These are phyloP conservation scores for Drosophila tanythrix DNA, from an alignment of 2,888 invertebrate genomes.

Conservation along the genomic window DNA sequence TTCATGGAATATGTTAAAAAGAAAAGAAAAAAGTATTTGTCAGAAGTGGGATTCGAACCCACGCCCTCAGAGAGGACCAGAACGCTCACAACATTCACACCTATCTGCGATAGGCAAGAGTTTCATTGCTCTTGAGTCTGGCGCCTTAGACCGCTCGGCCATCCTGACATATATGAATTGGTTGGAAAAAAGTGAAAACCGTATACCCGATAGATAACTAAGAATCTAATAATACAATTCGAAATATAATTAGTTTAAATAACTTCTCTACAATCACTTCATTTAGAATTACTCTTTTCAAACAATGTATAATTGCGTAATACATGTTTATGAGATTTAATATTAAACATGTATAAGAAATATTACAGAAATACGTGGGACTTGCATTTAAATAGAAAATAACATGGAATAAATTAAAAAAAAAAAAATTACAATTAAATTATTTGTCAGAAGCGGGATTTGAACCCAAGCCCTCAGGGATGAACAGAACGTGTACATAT, in stretches of 20 bases:
- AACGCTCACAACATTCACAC: constrained; percentile 49
- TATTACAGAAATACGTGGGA: background rate
- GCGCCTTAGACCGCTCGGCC: constrained; percentile 84
- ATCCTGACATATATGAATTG: constrained; percentile 69
- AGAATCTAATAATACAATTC: background rate
- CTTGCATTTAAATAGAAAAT: background rate
- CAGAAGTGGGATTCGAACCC: too few relatives aligned
- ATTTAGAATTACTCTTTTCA: background rate
- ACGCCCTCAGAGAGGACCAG: constrained; percentile 72
- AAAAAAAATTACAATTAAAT: background rate
- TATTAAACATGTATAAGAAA: background rate
- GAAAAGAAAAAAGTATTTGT: too few relatives aligned
- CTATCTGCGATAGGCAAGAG: constrained; percentile 60
- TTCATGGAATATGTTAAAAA: background rate
- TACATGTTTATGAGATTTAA: background rate
- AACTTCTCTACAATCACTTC: background rate
- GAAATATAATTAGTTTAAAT: background rate
- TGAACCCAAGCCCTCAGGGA: constrained; percentile 53
- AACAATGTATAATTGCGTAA: background rate
- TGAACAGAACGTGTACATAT: constrained; percentile 60
- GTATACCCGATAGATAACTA: background rate
- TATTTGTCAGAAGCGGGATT: constrained; percentile 43
- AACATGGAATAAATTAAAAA: background rate
- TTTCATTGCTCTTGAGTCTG: constrained; percentile 74
- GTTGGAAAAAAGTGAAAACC: background rate